Evolutionary conservation across 30 jellyfish, hydroid and myxozoan species (phyloP), one percentile per base, ranked within the genome.

Genomic region (Pseudorhiza aurosa): DNA sequence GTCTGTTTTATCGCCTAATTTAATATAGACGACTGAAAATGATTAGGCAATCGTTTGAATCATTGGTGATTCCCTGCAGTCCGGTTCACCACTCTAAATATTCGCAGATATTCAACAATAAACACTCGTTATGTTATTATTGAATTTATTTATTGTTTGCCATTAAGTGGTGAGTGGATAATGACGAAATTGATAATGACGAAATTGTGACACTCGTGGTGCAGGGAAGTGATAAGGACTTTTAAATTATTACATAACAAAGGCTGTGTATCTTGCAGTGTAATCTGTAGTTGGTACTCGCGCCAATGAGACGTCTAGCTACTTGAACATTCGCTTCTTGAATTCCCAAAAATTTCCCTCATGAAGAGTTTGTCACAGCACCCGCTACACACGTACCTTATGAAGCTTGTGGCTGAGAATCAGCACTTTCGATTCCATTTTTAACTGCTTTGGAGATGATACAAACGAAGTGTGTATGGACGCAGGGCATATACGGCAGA

Each of bases 1-100:
- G 15, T 56, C 28, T 15, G 2, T 22, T 68, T 68, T 53, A 19
- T 27, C 46, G 67, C 76, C 72, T 73, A 37, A 73, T 50, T 64
- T 64, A 64, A 64, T 19, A 35, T 31, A 30, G 14, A 6, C 36
- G 77, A 64, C 36, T 33, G 17, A 35, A 15, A 17, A 37, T 51
- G 64, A 53, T 73, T 73, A 53, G 86, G 75, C 75, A 75, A 42
- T 73, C 86, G 68, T 73, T 50, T 1, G 53, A 50, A 21, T 15
- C 1, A 51, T 73, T 72, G 63, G 70, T 45, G 60, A 49, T 21
- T 30, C 26, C 68, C 82, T n/a, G 27, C 59, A 12, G 26, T 73
- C 29, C 55, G 75, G 53, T 31, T 73, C 86, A 73, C 86, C 86
- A 73, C 86, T 73, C 86, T 73, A 73, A 73, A 73, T 73, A 55